A percentile compares a stretch with the other conserved stretches of the same genome.
Evolutionary conservation across 2,797 vertebrate species (phyloP).

Genomic region (Cyclopterus lumpus): DNA sequence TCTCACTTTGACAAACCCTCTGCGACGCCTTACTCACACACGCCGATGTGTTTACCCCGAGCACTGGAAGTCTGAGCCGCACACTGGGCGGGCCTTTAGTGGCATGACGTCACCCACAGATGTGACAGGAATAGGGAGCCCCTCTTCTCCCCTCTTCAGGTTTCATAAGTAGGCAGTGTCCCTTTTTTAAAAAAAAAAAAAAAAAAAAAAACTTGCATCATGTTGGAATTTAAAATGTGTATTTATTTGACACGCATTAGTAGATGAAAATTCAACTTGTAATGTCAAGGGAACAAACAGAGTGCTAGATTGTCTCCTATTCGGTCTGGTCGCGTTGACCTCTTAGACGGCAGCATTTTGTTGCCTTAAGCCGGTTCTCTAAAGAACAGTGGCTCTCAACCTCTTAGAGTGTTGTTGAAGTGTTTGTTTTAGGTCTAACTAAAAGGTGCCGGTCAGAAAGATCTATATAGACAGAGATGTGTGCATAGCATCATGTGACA

Average conservation of each 20-base stretch:
- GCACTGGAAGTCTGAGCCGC: slow-evolving; percentile 39
- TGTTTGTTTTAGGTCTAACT: slow-evolving; percentile 31
- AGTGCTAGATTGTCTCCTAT: background rate
- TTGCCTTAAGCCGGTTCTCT: background rate
- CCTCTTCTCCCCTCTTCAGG: background rate
- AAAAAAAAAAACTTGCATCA: background rate
- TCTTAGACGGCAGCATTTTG: background rate
- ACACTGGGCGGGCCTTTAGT: slow-evolving; percentile 26
- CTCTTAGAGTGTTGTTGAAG: background rate
- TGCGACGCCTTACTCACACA: background rate
- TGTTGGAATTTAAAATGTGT: background rate
- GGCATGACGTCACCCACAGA: slow-evolving; percentile 48
- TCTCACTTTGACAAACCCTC: background rate
- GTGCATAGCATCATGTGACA: background rate
- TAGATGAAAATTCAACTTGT: background rate
- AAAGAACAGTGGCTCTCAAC: slow-evolving; percentile 2
- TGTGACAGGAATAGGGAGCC: slow-evolving; percentile 45
- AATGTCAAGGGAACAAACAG: background rate
- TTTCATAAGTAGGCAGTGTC: too few species aligned
- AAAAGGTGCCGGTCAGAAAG: slow-evolving; percentile 8
- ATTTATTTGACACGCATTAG: background rate
- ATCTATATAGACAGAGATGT: slow-evolving; percentile 4
- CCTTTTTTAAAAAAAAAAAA: too few species aligned
- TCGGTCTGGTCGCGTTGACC: background rate
- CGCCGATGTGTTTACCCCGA: background rate